Base-by-base conservation (phyloP, 2,888 invertebrate genomes). In the Drosophila affinis region DNA sequence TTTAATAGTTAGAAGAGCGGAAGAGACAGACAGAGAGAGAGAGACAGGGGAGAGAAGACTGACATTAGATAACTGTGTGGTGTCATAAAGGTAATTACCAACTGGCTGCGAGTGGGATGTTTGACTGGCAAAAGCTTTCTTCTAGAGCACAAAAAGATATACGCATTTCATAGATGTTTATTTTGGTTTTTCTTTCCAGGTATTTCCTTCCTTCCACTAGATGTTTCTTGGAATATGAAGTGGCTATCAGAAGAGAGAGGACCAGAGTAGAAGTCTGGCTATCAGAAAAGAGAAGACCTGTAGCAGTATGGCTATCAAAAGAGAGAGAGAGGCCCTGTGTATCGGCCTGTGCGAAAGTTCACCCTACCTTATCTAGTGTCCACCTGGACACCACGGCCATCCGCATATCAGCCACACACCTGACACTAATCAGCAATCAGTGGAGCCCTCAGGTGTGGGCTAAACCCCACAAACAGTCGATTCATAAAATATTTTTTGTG, bases 1-100 rank as follows among this genome's bases (percentile, higher is more conserved):
- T 69, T 78, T 80, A 85, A 81, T 80, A 80, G 80, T n/a, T 12
- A 62, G 34, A 17, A n/a, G 54, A 69, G 61, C 61, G 61, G 70
- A 55, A 70, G 61, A 70, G 60, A 49, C 27, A 29, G 39, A 18
- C 9, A 6, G n/a, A 24, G 27, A 52, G 29, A 45, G 21, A 53
- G 68, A 54, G 44, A 21, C 9, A n/a, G 14, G 5, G 17, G 39
- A 29, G 51, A 18, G 44, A 27, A 39, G 34, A 44, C 39, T 52
- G 18, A 46, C 70, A 70, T 70, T 62, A 61, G 70, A 70, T 70
- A 70, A 70, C 70, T 70, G 70, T n/a, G n/a, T n/a, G n/a, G n/a
- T n/a, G n/a, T 61, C 70, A 70, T 70, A 70, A 62, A 54, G 61
- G 70, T 68, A 68, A 68, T 68, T 68, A 59, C 24, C 3, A 24